phyloP scores from a whole-genome alignment of 1,140 invertebrate genomes.

The Aleiodes sp. region DNA sequence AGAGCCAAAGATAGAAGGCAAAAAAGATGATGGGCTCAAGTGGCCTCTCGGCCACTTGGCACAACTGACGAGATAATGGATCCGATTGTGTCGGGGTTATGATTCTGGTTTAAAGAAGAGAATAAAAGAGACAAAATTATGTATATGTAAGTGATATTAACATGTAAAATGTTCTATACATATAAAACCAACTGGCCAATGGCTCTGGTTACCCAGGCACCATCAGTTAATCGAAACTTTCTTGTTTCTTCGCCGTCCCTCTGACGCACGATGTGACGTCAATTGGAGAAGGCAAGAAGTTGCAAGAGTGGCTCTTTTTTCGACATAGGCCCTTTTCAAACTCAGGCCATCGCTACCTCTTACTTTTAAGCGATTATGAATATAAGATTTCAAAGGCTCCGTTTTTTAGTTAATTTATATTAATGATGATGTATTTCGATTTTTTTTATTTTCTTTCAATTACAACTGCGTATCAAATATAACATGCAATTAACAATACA shows the following conservation, averaged over 20 bases:
- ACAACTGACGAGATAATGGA: slow-evolving; percentile 61
- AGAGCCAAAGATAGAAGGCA: too few relatives aligned
- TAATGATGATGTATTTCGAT: background rate
- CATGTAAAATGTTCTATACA: slow-evolving; percentile 43
- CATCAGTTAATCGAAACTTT: slow-evolving; percentile 65
- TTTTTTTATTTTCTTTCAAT: background rate
- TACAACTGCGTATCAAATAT: background rate
- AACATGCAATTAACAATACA: too few relatives aligned
- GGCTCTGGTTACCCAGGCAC: slow-evolving; percentile 38
- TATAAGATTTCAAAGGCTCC: too few relatives aligned
- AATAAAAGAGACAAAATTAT: slow-evolving; percentile 39
- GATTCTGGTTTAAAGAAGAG: too few relatives aligned
- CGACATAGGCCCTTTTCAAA: slow-evolving; percentile 19
- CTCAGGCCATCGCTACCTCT: background rate
- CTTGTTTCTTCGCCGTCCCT: slow-evolving; percentile 59
- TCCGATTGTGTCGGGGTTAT: background rate
- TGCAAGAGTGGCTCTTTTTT: slow-evolving; percentile 27
- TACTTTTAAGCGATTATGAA: too few relatives aligned
- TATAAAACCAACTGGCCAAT: slow-evolving; percentile 46
- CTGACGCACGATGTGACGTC: slow-evolving; percentile 64
- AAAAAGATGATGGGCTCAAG: slow-evolving; percentile 53
- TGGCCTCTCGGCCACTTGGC: slow-evolving; percentile 53
- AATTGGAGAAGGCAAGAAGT: slow-evolving; percentile 57
- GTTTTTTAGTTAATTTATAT: background rate
- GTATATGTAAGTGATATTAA: slow-evolving; percentile 45